Conservation (phyloP, 30 jellyfish, hydroid and myxozoan species). For the Turritopsis rubra region DNA sequence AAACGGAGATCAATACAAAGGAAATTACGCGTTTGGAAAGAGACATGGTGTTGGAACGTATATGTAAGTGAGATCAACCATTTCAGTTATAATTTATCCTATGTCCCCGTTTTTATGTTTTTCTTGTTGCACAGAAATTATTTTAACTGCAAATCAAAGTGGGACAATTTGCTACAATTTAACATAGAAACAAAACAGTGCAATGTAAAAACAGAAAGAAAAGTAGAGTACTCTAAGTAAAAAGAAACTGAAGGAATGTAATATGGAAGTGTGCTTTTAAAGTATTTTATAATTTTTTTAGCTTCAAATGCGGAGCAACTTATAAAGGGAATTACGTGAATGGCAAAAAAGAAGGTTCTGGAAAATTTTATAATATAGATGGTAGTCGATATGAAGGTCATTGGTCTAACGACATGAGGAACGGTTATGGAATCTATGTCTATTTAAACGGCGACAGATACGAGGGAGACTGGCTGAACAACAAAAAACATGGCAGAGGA, state of each 20-base stretch:
- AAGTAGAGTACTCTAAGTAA: no score
- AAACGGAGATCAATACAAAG: conserved; percentile 75
- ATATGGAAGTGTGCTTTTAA: neutral
- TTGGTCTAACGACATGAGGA: conserved; percentile 20
- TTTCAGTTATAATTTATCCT: no score
- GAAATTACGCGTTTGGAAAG: conserved; percentile 52
- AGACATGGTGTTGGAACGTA: conserved; percentile 51
- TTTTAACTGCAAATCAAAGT: no score
- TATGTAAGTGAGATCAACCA: neutral
- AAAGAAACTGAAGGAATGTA: no score
- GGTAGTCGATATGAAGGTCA: conserved; percentile 29
- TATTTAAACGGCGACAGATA: conserved; percentile 23
- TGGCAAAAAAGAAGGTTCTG: conserved; percentile 32
- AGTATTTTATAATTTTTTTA: neutral
- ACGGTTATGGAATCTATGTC: conserved; percentile 12
- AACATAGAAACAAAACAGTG: no score
- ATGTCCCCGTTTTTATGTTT: no score
- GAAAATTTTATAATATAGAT: conserved; percentile 20
- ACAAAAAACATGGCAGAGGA: conserved; percentile 29
- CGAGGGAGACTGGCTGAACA: conserved; percentile 27
- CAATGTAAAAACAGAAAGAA: no score
- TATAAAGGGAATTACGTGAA: conserved; percentile 23
- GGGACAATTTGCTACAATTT: no score
- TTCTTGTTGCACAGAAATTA: no score
- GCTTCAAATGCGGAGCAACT: conserved; percentile 25